Base-by-base conservation (phyloP, 2,888 invertebrate species). In the Andricus curvator region DNA sequence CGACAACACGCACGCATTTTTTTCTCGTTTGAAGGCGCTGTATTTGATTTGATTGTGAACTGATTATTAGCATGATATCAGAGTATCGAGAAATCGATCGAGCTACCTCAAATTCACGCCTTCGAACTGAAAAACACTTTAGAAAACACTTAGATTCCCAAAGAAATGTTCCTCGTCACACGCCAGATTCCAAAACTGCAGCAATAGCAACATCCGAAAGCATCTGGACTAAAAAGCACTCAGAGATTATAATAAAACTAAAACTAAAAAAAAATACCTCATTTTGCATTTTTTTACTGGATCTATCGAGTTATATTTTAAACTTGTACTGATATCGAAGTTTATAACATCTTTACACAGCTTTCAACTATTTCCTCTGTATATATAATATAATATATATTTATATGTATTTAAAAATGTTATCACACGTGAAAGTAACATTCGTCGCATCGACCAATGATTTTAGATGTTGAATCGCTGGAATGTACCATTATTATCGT, bases 401-500 rank as follows among this genome's bases (percentile, higher is more conserved):
- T 56, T 56, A 70, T 74, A 48, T 70, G 51, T 51, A 70, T 70
- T 51, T 70, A 60, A 60, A 70, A 74, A 74, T 74, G 74, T 74
- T 74, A 74, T 74, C 74, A 74, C 74, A 74, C 51, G 51, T 74
- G 74, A 74, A 74, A 56, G 56, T 74, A 74, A 74, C 74, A 74
- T 74, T 74, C 74, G 37, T 74, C 74, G 22, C 74, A 60, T 74
- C 74, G 74, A 74, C 56, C 33, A 74, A 74, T 74, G 74, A 74
- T 56, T 74, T 74, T 74, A 74, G 74, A 74, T 74, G 74, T 74
- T 74, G 74, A 74, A 74, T 74, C 74, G 74, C 74, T 74, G 85
- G 84, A 81, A 84, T 84, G 83, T 66, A 85, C 74, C 80, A 62
- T 84, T 82, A 83, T 83, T 82, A 83, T 66, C 62, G 84, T 82